Base-by-base conservation (phyloP, 2,797 vertebrate genomes). In the Macrochelys suwanniensis region DNA sequence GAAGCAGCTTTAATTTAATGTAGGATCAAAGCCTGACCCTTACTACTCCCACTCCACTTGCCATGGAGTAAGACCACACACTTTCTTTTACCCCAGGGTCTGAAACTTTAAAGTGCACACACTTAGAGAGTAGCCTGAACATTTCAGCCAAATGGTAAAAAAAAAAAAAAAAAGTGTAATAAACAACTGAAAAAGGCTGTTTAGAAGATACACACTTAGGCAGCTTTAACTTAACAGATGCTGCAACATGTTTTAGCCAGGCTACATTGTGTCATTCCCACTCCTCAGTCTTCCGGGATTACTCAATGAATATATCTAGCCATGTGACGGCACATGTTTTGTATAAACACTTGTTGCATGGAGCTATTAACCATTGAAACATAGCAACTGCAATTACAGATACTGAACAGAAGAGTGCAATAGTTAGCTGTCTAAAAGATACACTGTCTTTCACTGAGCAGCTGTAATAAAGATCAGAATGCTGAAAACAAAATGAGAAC, bases 401-500 rank as follows among this genome's bases (percentile, higher is more conserved):
- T 3, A 4, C 0, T 19, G 68, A 8, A 84, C 97, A 79, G 90
- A 4, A 93, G 97, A 33, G 97, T 1, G 97, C 93, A 49, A 1
- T 49, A 11, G 85, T 50, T 8, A 11, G 54, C 95, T 50, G 42
- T 26, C 31, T 21, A 26, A 51, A 4, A 21, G 31, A 53, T 51
- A 11, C 49, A 26, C 25, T 15, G 45, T 77, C 8, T 49, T 49
- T 77, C 26, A 28, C 26, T 77, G 5, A 77, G 19, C 23, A 47
- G 16, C 16, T 78, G 26, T 49, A 31, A 50, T 9, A 80, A n/a
- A 11, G 31, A 51, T n/a, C 31, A 53, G 31, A 31, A 0, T 0
- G 28, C 17, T 2, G 0, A 26, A 10, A 0, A 0, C 5, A 11
- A 0, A 50, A 1, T 1, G 42, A 1, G 37, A 76, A 76, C 28